Percentiles rank a stretch among this genome's conserved stretches.
Evolutionary conservation across 1,140 invertebrate species (phyloP).

Genomic region (Euglossa dilemma): DNA sequence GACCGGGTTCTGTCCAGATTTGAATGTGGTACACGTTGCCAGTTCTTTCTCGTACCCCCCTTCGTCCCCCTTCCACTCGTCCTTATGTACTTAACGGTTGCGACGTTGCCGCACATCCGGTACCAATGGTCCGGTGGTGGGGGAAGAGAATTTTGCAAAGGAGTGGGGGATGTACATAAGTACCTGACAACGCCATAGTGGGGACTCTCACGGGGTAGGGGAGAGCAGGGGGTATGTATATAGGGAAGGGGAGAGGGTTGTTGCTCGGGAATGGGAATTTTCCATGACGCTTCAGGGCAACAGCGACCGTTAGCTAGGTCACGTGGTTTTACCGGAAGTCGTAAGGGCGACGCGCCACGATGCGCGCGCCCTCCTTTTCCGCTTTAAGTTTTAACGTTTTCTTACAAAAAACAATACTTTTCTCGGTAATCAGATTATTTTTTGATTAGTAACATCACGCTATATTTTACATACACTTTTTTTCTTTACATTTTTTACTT

Average conservation of each 20-base stretch:
- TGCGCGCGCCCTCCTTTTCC: constrained; percentile 55
- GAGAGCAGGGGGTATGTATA: constrained; percentile 33
- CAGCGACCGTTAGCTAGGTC: constrained; percentile 63
- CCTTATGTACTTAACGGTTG: constrained; percentile 79
- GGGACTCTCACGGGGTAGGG: constrained; percentile 37
- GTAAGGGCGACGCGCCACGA: constrained; percentile 41
- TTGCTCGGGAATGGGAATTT: constrained; percentile 76
- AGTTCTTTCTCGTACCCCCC: constrained; percentile 72
- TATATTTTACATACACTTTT: neutral
- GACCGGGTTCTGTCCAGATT: constrained; percentile 74
- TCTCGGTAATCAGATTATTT: neutral
- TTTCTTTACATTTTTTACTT: neutral
- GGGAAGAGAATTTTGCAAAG: constrained; percentile 60
- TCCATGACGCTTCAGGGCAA: constrained; percentile 73
- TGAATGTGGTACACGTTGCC: constrained; percentile 80
- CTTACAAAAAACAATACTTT: neutral
- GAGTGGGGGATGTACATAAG: constrained; percentile 69
- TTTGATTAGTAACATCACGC: neutral
- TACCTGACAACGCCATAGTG: constrained; percentile 36
- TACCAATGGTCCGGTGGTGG: constrained; percentile 64
- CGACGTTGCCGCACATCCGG: constrained; percentile 81
- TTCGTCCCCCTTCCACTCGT: constrained; percentile 45
- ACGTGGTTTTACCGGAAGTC: constrained; percentile 65
- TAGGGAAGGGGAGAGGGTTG: constrained; percentile 48
- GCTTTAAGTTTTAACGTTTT: neutral